Base-by-base conservation (phyloP, 2,888 invertebrate species). In the Teleogryllus oceanicus region DNA sequence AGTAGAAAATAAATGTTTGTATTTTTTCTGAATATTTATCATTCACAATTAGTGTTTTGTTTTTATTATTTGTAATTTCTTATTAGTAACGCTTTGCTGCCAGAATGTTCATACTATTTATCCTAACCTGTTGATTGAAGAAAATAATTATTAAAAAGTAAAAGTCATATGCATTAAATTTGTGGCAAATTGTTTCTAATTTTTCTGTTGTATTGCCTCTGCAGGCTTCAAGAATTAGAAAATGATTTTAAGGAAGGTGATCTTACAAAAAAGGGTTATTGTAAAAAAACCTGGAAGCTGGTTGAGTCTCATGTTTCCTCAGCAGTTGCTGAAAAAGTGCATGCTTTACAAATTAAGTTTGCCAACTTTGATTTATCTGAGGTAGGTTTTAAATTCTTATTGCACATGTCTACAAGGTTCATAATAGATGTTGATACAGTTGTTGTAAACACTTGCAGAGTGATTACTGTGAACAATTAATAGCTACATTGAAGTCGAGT, bases 241-340 rank as follows among this genome's bases (percentile, higher is more conserved):
- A 79, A 79, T 51, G 84, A 84, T 75, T 82, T 82, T 49, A 74
- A 83, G 76, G 84, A 84, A 75, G 84, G 84, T 1, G 83, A 84
- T 78, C 50, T 85, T 3, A 84, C 85, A 3, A 82, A 82, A 76
- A 84, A 84, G 80, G 84, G 84, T 18, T 85, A 83, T 77, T 84
- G 83, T 78, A 84, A 83, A 74, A 83, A 83, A 79, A 84, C 84
- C 80, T 84, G 84, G 84, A 81, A 80, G 49, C 49, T 85, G 62
- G 80, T 85, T 21, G 82, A 84, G 78, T 80, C 83, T n/a, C 82
- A 83, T 81, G 81, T 81, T 18, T 80, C 84, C 20, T 74, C 78
- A 3, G 78, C 82, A 50, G 77, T 83, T 18, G 62, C 78, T 11
- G 82, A 80, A 16, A 78, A 84, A 78, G 78, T 84, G 16, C 78